Percentiles rank a stretch among this genome's conserved stretches.
These are phyloP conservation scores for Osmerus eperlanus DNA, from an alignment of 2,113 vertebrate genomes.

Conservation along the genomic window DNA sequence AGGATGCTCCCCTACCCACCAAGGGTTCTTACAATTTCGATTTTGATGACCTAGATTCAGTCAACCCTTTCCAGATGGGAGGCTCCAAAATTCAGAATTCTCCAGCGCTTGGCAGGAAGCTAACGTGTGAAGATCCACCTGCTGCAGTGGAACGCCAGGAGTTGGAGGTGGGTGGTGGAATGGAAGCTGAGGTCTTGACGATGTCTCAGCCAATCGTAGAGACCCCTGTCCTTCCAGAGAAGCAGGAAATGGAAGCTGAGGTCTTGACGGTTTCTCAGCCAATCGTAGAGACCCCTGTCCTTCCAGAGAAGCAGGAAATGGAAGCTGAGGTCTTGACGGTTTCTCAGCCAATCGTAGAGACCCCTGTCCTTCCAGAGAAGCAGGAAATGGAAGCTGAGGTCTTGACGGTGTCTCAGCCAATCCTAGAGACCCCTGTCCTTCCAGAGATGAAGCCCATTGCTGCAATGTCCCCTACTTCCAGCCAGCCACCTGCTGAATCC, in stretches of 20 bases:
- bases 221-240: background rate
- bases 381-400: background rate
- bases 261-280: background rate
- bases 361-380: background rate
- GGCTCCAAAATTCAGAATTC: slow-evolving; percentile 63
- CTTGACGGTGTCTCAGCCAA: too few relatives aligned
- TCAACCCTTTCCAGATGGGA: slow-evolving; percentile 58
- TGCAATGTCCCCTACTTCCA: slow-evolving; percentile 21
- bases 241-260: background rate
- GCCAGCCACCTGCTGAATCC: background rate
- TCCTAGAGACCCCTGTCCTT: too few relatives aligned
- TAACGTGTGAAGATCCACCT: background rate
- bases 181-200: background rate
- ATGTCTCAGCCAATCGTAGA: slow-evolving; percentile 11
- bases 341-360: background rate
- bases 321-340: background rate
- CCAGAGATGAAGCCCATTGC: slow-evolving; percentile 20
- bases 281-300: background rate
- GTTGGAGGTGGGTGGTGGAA: background rate
- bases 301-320: background rate
- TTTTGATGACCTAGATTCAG: slow-evolving; percentile 54
- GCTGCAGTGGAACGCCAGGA: background rate
- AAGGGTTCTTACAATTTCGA: slow-evolving; percentile 60
- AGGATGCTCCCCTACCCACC: slow-evolving; percentile 15
- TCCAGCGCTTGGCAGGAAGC: slow-evolving; percentile 34